Percentiles rank a stretch among this genome's conserved stretches.
Evolutionary conservation across 2,113 vertebrate species (phyloP).

Genomic region (Pitta sordida): DNA sequence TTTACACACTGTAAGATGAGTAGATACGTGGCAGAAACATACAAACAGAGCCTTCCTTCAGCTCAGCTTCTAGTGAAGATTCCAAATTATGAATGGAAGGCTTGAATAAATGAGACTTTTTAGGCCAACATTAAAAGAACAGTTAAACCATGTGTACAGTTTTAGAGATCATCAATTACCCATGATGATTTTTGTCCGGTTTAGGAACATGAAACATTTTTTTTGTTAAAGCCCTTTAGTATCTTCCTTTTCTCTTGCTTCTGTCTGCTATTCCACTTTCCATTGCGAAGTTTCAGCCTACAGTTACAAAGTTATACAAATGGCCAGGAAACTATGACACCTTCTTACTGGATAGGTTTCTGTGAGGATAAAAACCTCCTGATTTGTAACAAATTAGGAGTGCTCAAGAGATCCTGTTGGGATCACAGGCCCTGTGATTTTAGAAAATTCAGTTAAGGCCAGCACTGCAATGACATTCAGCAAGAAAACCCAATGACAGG

Average conservation of each 20-base stretch:
- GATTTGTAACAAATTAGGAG: background rate
- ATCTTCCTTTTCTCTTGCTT: background rate
- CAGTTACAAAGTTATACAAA: background rate
- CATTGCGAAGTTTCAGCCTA: background rate
- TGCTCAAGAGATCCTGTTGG: background rate
- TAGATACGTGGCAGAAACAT: slow-evolving; percentile 46
- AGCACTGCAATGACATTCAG: background rate
- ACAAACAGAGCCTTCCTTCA: background rate
- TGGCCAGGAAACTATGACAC: background rate
- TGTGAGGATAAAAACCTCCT: background rate
- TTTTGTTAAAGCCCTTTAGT: background rate
- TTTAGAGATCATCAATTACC: background rate
- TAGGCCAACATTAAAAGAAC: background rate
- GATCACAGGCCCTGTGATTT: background rate
- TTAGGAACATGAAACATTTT: background rate
- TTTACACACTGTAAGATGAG: background rate
- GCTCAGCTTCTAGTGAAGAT: background rate
- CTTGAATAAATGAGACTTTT: background rate
- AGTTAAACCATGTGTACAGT: background rate
- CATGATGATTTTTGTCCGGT: background rate
- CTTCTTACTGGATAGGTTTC: background rate
- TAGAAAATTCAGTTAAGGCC: background rate
- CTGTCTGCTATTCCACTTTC: background rate
- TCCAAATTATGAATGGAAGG: background rate
- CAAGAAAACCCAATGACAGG: background rate